These are phyloP conservation scores for Thalassophryne amazonica DNA, from an alignment of 2,797 vertebrate species.

Conservation along the genomic window DNA sequence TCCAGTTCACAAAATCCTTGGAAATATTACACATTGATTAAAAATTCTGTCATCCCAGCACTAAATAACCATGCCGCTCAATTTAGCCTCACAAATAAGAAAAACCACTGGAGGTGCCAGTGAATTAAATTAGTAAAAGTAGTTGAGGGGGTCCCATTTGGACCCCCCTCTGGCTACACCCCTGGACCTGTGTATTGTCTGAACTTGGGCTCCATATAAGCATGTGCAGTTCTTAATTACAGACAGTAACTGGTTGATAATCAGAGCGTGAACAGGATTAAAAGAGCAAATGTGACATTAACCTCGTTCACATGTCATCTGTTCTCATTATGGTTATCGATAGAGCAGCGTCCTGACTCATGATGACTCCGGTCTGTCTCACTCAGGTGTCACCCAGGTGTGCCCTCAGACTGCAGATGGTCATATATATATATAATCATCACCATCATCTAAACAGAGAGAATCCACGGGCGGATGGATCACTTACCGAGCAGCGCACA, in stretches of 20 bases:
- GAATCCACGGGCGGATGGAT: background rate
- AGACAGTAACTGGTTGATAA: conserved; percentile 20
- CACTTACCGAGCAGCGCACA: conserved; percentile 77
- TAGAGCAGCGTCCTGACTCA: conserved; percentile 51
- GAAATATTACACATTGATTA: no score
- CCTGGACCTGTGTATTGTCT: no score
- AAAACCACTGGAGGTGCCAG: no score
- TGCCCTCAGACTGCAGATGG: conserved; percentile 1
- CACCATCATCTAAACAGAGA: background rate
- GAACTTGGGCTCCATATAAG: background rate
- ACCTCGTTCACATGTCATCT: conserved; percentile 65
- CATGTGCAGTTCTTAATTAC: conserved; percentile 14
- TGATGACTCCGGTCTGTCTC: conserved; percentile 17
- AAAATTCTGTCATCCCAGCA: no score
- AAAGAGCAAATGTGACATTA: conserved; percentile 69
- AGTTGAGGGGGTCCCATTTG: no score
- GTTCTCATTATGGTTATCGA: conserved; percentile 50
- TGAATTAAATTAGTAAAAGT: no score
- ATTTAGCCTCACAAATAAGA: no score
- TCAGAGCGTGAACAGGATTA: conserved; percentile 41
- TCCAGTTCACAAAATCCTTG: no score
- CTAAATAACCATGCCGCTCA: no score
- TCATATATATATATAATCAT: no score
- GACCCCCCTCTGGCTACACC: no score
- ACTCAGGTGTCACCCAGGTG: conserved; percentile 49